Percentiles rank a stretch among this genome's conserved stretches.
Conservation (phyloP, 2,797 vertebrate genomes). For the Eutrigla gurnardus region DNA sequence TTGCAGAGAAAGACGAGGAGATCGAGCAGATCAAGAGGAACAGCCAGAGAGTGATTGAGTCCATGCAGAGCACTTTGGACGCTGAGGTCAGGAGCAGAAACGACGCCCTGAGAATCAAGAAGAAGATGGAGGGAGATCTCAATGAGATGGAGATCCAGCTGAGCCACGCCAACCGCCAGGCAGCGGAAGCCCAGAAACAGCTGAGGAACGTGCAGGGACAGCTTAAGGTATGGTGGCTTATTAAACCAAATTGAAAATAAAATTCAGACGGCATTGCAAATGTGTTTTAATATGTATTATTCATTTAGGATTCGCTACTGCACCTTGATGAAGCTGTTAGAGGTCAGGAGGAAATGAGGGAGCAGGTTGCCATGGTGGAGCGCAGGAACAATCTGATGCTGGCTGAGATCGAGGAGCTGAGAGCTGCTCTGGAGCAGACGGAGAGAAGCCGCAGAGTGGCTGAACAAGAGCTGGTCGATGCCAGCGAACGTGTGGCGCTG, state of each 20-base stretch:
- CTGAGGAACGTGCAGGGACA: slow-evolving; percentile 88
- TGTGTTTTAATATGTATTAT: not conserved
- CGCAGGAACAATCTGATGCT: slow-evolving; percentile 88
- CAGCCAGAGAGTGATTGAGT: slow-evolving; percentile 87
- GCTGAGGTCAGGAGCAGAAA: slow-evolving; percentile 92
- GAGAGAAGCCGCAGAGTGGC: slow-evolving; percentile 87
- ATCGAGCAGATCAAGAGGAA: slow-evolving; percentile 92
- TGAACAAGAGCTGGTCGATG: slow-evolving; percentile 89
- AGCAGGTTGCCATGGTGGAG: slow-evolving; percentile 89
- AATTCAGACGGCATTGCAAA: slow-evolving; percentile 50
- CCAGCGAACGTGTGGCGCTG: slow-evolving; percentile 86
- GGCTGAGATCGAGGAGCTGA: slow-evolving; percentile 89
- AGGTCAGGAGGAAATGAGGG: slow-evolving; percentile 89
- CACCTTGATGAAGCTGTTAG: slow-evolving; percentile 88
- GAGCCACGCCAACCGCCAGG: slow-evolving; percentile 89
- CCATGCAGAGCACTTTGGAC: slow-evolving; percentile 89
- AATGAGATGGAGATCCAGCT: slow-evolving; percentile 94
- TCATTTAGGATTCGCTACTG: slow-evolving; percentile 85
- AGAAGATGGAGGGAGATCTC: slow-evolving; percentile 94
- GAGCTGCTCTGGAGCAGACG: slow-evolving; percentile 86
- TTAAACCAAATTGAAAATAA: not conserved
- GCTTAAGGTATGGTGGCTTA: slow-evolving; percentile 85
- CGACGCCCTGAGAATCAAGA: slow-evolving; percentile 92
- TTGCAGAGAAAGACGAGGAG: slow-evolving; percentile 93
- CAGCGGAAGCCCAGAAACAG: slow-evolving; percentile 90